A percentile compares a stretch with the other conserved stretches of the same genome.
phyloP scores from a whole-genome alignment of 2,888 invertebrate species.

The Stegophylla sp. region DNA sequence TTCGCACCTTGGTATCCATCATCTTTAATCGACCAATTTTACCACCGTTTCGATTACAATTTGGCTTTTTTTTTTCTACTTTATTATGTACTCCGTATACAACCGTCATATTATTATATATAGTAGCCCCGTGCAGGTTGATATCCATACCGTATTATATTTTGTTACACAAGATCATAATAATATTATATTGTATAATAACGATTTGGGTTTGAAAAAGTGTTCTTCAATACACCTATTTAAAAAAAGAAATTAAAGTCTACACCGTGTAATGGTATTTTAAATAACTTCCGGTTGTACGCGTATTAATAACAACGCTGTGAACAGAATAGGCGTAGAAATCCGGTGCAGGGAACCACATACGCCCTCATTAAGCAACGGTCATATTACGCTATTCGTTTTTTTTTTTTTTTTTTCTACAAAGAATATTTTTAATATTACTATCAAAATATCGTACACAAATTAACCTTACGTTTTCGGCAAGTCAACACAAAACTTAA shows the following conservation, averaged over 20 bases:
- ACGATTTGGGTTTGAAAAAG: not conserved
- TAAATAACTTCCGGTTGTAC: conserved; percentile 54
- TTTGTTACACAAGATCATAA: not conserved
- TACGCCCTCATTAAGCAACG: conserved; percentile 46
- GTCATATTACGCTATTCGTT: conserved; percentile 38
- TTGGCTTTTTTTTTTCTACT: too few relatives aligned
- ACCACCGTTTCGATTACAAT: too few relatives aligned
- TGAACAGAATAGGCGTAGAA: conserved; percentile 54
- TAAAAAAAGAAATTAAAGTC: conserved; percentile 53
- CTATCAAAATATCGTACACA: conserved; percentile 25
- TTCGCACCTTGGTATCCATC: too few relatives aligned
- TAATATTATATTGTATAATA: too few relatives aligned
- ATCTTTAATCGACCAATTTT: too few relatives aligned
- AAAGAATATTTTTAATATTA: not conserved
- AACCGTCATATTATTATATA: too few relatives aligned
- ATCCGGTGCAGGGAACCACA: conserved; percentile 33
- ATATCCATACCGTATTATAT: not conserved
- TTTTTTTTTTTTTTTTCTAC: not conserved
- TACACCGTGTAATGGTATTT: conserved; percentile 57
- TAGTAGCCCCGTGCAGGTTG: not conserved
- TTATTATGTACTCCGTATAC: too few relatives aligned
- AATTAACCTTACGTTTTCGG: conserved; percentile 14
- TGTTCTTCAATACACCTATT: conserved; percentile 34
- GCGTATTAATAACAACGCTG: conserved; percentile 47
- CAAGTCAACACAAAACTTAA: conserved; percentile 4